phyloP scores from a whole-genome alignment of 2,113 vertebrate species.

The Pseudois nayaur region DNA sequence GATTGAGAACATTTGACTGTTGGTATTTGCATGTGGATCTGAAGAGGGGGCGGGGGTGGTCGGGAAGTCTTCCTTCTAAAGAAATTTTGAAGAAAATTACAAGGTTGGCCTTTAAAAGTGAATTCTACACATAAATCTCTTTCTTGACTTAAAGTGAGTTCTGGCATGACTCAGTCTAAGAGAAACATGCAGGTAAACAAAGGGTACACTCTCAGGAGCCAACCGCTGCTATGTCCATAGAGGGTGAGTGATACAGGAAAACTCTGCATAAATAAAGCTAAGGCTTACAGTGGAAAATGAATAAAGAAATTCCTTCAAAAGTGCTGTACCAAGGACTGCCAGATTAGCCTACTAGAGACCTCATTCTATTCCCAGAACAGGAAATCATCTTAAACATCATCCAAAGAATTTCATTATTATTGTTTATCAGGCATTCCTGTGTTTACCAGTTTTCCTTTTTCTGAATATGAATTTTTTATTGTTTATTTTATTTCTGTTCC shows the following conservation, averaged over 20 bases:
- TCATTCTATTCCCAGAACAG: not conserved
- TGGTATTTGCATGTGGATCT: not conserved
- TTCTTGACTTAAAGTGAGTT: not conserved
- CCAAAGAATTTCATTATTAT: not conserved
- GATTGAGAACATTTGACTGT: not conserved
- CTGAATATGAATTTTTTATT: not conserved
- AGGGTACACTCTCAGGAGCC: not conserved
- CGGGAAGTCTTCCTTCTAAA: not conserved
- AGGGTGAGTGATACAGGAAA: not conserved
- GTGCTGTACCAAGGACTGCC: not conserved
- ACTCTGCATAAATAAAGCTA: not conserved
- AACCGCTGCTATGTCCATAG: too few relatives aligned
- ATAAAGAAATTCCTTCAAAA: not conserved
- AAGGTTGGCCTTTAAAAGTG: not conserved
- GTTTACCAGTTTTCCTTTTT: not conserved
- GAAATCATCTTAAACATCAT: not conserved
- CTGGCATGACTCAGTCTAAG: not conserved
- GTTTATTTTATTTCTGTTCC: not conserved
- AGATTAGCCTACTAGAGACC: not conserved
- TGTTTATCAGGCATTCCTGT: not conserved
- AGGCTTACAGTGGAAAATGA: not conserved
- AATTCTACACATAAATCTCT: not conserved
- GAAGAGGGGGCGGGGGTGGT: rapidly evolving
- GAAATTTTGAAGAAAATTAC: not conserved
- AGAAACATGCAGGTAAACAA: not conserved